These are phyloP conservation scores for Adelognathus sp. DNA, from an alignment of 2,888 invertebrate species.

Conservation along the genomic window DNA sequence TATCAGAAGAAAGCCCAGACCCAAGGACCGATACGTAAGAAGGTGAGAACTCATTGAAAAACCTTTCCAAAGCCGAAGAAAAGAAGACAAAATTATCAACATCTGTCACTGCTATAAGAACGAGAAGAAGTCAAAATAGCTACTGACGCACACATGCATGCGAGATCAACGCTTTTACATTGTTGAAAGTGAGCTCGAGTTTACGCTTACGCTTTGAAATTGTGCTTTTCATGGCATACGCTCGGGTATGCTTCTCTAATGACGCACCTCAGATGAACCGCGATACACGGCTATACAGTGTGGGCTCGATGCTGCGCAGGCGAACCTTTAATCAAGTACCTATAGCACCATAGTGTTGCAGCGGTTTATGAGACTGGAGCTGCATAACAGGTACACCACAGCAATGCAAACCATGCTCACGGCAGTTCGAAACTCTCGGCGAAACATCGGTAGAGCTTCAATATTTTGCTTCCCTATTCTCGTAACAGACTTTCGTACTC, in stretches of 20 bases:
- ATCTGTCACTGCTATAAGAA: too few species aligned
- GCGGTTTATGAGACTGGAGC: neutral
- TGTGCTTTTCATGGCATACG: constrained; percentile 37
- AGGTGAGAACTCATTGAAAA: too few species aligned
- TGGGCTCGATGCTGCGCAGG: neutral
- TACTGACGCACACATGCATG: neutral
- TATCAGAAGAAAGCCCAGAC: too few species aligned
- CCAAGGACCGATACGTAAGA: too few species aligned
- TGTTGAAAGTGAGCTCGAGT: constrained; percentile 7
- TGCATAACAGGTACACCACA: neutral
- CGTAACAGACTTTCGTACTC: neutral
- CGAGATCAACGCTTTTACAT: neutral
- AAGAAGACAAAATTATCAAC: too few species aligned
- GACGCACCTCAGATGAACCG: constrained; percentile 46
- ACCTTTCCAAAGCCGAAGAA: too few species aligned
- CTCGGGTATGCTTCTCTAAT: constrained; percentile 36
- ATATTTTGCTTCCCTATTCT: neutral
- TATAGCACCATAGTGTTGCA: neutral
- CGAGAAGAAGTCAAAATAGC: too few species aligned
- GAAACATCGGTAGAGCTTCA: neutral
- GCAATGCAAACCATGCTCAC: neutral
- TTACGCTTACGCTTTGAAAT: constrained; percentile 22
- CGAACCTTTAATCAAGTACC: constrained; percentile 40
- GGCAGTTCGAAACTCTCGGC: neutral
- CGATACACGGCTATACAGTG: neutral